phyloP scores from a whole-genome alignment of 2,888 invertebrate species.

The Brachylomia viminalis region DNA sequence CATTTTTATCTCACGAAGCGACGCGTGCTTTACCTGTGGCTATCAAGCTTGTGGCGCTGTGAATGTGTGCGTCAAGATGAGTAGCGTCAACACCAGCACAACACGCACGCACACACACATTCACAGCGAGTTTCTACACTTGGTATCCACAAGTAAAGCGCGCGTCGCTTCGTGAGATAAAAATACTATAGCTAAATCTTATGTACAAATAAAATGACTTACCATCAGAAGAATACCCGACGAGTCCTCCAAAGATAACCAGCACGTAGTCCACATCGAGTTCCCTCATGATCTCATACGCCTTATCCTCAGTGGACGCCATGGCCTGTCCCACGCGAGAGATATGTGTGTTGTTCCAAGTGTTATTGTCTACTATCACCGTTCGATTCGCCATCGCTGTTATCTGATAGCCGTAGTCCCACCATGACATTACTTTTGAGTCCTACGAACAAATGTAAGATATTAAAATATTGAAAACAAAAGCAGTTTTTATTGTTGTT shows the following conservation, averaged over 20 bases:
- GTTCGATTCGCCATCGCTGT: constrained; percentile 99
- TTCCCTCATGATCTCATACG: constrained; percentile 99
- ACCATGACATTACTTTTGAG: constrained; percentile 99
- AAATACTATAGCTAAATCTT: too few species aligned
- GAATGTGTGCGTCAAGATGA: too few species aligned
- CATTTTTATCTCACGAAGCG: too few species aligned
- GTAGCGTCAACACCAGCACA: too few species aligned
- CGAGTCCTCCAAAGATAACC: constrained; percentile 99
- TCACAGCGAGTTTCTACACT: too few species aligned
- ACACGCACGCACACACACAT: too few species aligned
- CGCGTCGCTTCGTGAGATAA: too few species aligned
- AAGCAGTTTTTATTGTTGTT: too few species aligned
- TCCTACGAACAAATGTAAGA: constrained; percentile 89
- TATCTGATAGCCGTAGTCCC: constrained; percentile 99
- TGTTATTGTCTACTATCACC: constrained; percentile 99
- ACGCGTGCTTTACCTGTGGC: not conserved
- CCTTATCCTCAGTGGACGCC: constrained; percentile 99
- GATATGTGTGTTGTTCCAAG: constrained; percentile 99
- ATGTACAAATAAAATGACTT: constrained; percentile 52
- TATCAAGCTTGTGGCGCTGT: too few species aligned
- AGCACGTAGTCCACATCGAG: constrained; percentile 99
- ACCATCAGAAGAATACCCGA: constrained; percentile 99
- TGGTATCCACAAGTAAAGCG: too few species aligned
- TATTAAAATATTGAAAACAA: too few species aligned
- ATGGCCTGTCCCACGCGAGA: constrained; percentile 99